Evolutionary conservation across 2,797 vertebrate genomes (phyloP).

Genomic region (Apogon hyalosoma): DNA sequence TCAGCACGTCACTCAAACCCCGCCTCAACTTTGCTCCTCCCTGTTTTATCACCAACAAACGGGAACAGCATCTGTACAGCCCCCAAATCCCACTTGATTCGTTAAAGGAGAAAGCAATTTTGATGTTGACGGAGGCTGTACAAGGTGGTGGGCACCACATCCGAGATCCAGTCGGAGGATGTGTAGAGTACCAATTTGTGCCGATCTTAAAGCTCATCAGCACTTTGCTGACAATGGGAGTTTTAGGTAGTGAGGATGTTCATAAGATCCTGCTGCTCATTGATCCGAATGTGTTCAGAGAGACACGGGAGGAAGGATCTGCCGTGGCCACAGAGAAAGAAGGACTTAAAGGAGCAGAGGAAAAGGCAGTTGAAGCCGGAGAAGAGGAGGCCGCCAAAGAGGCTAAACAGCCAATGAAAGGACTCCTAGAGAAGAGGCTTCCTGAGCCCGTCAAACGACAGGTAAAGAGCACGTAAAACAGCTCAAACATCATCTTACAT

Average conservation of each 20-base stretch:
- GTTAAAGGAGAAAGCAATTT: constrained; percentile 92
- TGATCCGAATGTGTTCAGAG: constrained; percentile 93
- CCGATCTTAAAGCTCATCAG: constrained; percentile 95
- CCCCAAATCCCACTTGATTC: constrained; percentile 93
- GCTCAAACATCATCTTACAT: not conserved
- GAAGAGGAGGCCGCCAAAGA: constrained; percentile 90
- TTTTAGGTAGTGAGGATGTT: constrained; percentile 91
- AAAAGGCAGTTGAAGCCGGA: constrained; percentile 95
- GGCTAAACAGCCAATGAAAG: constrained; percentile 86
- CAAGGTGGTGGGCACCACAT: constrained; percentile 93
- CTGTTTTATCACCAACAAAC: constrained; percentile 89
- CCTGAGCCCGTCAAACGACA: constrained; percentile 97
- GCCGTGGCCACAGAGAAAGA: constrained; percentile 85
- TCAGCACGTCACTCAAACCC: constrained; percentile 93
- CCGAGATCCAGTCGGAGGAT: constrained; percentile 94
- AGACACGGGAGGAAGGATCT: constrained; percentile 76
- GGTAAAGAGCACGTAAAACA: constrained; percentile 75
- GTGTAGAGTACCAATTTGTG: constrained; percentile 95
- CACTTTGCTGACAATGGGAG: constrained; percentile 93
- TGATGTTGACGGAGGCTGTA: constrained; percentile 96
- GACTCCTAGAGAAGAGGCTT: constrained; percentile 93
- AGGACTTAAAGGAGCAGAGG: constrained; percentile 89
- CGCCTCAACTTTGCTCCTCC: constrained; percentile 90
- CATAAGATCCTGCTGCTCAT: constrained; percentile 93
- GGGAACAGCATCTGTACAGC: constrained; percentile 89